Percentiles rank a stretch among this genome's conserved stretches.
phyloP scores from a whole-genome alignment of 2,113 vertebrate genomes.

The Dasyprocta punctata region DNA sequence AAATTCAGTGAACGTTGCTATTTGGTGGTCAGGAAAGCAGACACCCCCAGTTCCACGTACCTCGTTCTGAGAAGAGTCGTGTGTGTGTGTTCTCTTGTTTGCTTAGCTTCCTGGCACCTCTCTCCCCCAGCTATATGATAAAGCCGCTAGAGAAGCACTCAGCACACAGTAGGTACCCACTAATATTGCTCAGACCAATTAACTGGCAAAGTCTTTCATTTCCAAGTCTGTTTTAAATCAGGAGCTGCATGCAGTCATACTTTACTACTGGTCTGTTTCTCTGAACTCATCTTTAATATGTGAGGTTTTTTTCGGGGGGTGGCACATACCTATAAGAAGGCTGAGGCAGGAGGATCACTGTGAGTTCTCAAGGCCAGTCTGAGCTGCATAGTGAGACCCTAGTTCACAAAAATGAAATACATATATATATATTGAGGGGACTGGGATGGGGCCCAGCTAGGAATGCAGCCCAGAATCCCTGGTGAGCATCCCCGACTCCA shows the following conservation, averaged over 20 bases:
- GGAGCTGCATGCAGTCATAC: accelerated
- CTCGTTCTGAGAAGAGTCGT: accelerated
- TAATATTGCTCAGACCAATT: accelerated
- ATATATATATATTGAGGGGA: no score
- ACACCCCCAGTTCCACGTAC: accelerated
- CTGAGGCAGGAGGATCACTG: not conserved
- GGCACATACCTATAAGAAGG: not conserved
- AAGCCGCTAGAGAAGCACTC: not conserved
- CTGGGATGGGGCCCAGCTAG: no score
- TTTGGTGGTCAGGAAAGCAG: not conserved
- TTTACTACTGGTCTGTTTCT: accelerated
- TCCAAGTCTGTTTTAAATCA: not conserved
- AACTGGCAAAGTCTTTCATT: not conserved
- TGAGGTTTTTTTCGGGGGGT: not conserved
- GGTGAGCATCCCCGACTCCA: no score
- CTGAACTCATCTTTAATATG: not conserved
- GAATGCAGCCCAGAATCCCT: no score
- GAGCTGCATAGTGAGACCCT: not conserved
- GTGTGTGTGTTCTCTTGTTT: not conserved
- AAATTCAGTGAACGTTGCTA: not conserved
- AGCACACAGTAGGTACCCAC: accelerated
- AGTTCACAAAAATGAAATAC: no score
- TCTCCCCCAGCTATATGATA: accelerated
- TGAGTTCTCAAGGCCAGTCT: not conserved
- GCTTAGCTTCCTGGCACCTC: not conserved